A percentile compares a stretch with the other conserved stretches of the same genome.
phyloP scores from a whole-genome alignment of 2,888 invertebrate species.

The Sminthurinus aureus region DNA sequence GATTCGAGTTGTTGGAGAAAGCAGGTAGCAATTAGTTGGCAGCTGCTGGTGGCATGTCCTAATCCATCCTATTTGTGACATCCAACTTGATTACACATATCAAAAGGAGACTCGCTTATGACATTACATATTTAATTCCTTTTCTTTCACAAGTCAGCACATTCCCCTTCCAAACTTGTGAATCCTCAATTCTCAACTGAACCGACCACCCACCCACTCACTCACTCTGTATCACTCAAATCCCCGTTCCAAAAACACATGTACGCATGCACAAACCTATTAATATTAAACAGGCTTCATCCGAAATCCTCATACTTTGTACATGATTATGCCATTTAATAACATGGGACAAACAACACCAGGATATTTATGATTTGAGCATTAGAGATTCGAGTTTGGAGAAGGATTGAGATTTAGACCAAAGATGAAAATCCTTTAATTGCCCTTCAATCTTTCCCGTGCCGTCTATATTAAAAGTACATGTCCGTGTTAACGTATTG shows the following conservation, averaged over 20 bases:
- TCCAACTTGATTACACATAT: slow-evolving; percentile 48
- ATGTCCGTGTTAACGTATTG: too few relatives aligned
- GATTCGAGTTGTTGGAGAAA: slow-evolving; percentile 28
- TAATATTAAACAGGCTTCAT: too few relatives aligned
- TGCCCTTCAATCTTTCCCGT: slow-evolving; percentile 25
- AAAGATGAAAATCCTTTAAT: slow-evolving; percentile 24
- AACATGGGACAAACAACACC: not conserved
- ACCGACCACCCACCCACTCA: slow-evolving; percentile 11
- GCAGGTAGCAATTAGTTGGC: slow-evolving; percentile 53
- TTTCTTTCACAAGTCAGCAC: slow-evolving; percentile 38
- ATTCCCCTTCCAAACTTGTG: not conserved
- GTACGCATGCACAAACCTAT: not conserved
- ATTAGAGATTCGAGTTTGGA: not conserved
- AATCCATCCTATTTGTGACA: slow-evolving; percentile 49
- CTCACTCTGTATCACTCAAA: slow-evolving; percentile 2
- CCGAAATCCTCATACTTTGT: too few relatives aligned
- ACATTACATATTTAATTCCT: slow-evolving; percentile 48
- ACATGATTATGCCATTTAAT: not conserved
- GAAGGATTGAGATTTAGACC: not conserved
- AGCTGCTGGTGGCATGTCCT: slow-evolving; percentile 55
- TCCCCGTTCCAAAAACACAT: not conserved
- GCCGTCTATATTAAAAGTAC: too few relatives aligned
- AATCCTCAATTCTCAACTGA: slow-evolving; percentile 14
- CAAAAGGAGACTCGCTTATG: slow-evolving; percentile 49
- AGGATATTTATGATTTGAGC: not conserved